Evolutionary conservation across 2,113 vertebrate species (phyloP), one percentile per base, ranked within the genome.

Genomic region (Tachycineta bicolor): DNA sequence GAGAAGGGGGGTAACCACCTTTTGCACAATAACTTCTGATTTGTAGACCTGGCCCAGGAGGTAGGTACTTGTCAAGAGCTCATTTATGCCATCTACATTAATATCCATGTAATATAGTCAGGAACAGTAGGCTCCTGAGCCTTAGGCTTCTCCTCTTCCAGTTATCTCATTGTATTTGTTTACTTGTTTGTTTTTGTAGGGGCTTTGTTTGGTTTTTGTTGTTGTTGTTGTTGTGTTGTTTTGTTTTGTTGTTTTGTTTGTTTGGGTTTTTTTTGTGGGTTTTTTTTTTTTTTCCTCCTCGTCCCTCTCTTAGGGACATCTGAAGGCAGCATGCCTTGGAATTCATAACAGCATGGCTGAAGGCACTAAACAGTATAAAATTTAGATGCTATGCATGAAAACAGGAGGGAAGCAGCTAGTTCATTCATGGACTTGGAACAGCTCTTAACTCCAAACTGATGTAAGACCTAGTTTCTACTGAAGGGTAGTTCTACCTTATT

Each of bases 351-450:
- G 4, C 34, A 68, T 80, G 23, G 5, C 11, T 56, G 20, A 84
- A 68, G 23, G 6, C 21, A 69, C 12, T 74, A 74, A 60, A 15
- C 5, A 28, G 8, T 23, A 6, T 62, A 81, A 94, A 67, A n/a
- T n/a, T 25, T 44, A 62, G 16, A 34, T 78, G 21, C 1, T 62
- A 2, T 64, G 23, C 14, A 74, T 1, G 2, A 92, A 78, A 53
- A 1, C 24, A 58, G 26, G 11, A 2, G 0, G 8, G 7, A 31
- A 70, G 43, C 0, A 5, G 6, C 7, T 73, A 41, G 23, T 26
- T 77, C 33, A 25, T 74, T 65, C 16, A 47, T 11, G 2, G 19
- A 47, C 23, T 64, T 14, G 19, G 23, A 71, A 55, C 28, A 83
- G 64, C 5, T 39, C 49, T 46, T 50, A 28, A 28, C 8, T 91